A percentile compares a stretch with the other conserved stretches of the same genome.
Evolutionary conservation across 1,140 invertebrate genomes (phyloP).

Genomic region (Penaeus chinensis): DNA sequence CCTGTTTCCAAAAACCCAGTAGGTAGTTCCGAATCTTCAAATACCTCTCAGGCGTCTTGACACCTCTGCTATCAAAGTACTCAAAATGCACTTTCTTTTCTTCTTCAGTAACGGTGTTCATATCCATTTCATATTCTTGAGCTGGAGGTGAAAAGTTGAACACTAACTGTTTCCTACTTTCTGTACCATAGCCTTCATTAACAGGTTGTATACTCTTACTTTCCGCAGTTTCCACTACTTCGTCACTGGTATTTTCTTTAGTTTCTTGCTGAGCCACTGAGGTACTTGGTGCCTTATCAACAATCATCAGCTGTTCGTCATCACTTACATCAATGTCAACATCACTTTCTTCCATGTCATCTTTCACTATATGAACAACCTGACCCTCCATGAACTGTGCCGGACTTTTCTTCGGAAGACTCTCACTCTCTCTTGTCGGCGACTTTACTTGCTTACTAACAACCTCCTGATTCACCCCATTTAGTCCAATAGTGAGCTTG

Average conservation of each 20-base stretch:
- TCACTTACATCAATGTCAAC: conserved; percentile 64
- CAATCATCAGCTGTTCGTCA: conserved; percentile 56
- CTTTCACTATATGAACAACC: conserved; percentile 44
- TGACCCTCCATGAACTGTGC: conserved; percentile 28
- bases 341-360: conserved; percentile 55
- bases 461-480: background rate
- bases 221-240: conserved; percentile 22
- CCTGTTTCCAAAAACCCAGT: conserved; percentile 72
- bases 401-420: background rate
- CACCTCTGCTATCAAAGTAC: conserved; percentile 73
- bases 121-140: conserved; percentile 69
- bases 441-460: background rate
- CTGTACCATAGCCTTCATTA: background rate
- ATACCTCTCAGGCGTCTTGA: conserved; percentile 75
- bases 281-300: conserved; percentile 35
- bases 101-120: conserved; percentile 70
- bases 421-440: background rate
- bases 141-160: conserved; percentile 69
- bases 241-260: background rate
- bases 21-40: conserved; percentile 75
- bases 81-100: conserved; percentile 74
- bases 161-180: conserved; percentile 58
- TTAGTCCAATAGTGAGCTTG: conserved; percentile 28
- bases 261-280: background rate
- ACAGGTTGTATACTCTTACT: background rate